Base-by-base conservation (phyloP, 2,113 vertebrate species). In the Camelus bactrianus region DNA sequence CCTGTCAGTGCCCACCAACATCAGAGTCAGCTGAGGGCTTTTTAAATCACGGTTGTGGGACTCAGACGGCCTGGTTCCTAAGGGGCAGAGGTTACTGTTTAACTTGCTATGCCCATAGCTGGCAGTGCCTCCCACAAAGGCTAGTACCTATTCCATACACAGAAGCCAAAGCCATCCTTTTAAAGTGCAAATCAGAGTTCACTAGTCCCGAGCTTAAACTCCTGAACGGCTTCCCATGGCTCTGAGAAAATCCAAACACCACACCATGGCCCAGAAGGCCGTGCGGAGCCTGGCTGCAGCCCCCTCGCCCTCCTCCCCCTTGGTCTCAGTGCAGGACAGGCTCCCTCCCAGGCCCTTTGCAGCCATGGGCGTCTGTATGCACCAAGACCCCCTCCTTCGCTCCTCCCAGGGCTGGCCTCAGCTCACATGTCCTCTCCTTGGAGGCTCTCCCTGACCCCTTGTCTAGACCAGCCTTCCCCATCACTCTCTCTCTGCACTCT, bases 131-230 rank as follows among this genome's bases (percentile, higher is more conserved):
- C 3, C 0, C 10, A 15, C 75, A 82, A 56, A 56, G 50, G n/a
- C 60, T 79, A 87, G 22, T 35, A 46, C 56, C 46, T 52, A 42
- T 8, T 60, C 54, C 62, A 83, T 24, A 92, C 26, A 20, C 4
- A 82, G 28, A 24, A 82, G 82, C 70, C 94, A 58, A 83, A 54
- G 64, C 24, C 52, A 92, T 64, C 62, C 95, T 94, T 87, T 46
- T 58, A 88, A 96, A 94, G 85, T n/a, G 52, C 85, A 88, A 94
- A 75, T 91, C 76, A 82, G 77, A 93, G 83, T 76, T 82, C 32
- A 93, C 12, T 54, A 52, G 13, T 58, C 35, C 65, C 14, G 17
- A 3, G 14, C 86, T 58, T 79, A 82, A 62, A 75, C 13, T 79
- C 38, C 60, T 28, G 32, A 62, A 52, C 2, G 22, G 42, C 5